Base-by-base conservation (phyloP, 92 coral and sea anemone species). In the Actinostola sp. region DNA sequence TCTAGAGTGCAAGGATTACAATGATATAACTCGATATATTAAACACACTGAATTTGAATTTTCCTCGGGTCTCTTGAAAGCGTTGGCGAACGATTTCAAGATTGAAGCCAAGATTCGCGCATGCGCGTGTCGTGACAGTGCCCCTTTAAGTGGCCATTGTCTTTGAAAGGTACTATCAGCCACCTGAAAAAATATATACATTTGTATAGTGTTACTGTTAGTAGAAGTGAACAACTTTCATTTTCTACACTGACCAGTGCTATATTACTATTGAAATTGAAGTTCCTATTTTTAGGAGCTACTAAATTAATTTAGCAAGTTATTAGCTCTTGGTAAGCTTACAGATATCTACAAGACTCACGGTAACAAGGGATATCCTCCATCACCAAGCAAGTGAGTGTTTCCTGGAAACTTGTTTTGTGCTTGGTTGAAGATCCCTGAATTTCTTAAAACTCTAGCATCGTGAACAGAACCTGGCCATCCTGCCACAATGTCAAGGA, bases 401-500 rank as follows among this genome's bases (percentile, higher is more conserved):
- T 84, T 74, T 35, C 71, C 71, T n/a, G 79, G 76, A 58, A 84
- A 77, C 30, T 71, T 84, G 29, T 71, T 56, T 24, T 43, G 80
- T 19, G 84, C 75, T 12, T 70, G 45, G 7, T 25, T 50, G 62
- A 38, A 78, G 16, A 84, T 64, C 20, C 49, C 53, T 19, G 89
- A 84, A 71, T 78, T 83, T 35, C 79, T 57, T 19, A 83, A 38
- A 23, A 83, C 73, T 63, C 83, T 70, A 32, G 77, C 42, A 59
- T 82, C 88, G 42, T 82, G 89, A 3, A 77, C 83, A 55, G 83
- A 83, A 21, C 89, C 89, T 56, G 89, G 89, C 89, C 89, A 71
- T 20, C 89, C 84, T 25, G 83, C 83, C 9, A 84, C 49, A 51
- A 77, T 54, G 77, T 84, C 84, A 13, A 31, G 34, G 30, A 84